Evolutionary conservation across 1,140 invertebrate genomes (phyloP).

Genomic region (Oedothorax gibbosus): DNA sequence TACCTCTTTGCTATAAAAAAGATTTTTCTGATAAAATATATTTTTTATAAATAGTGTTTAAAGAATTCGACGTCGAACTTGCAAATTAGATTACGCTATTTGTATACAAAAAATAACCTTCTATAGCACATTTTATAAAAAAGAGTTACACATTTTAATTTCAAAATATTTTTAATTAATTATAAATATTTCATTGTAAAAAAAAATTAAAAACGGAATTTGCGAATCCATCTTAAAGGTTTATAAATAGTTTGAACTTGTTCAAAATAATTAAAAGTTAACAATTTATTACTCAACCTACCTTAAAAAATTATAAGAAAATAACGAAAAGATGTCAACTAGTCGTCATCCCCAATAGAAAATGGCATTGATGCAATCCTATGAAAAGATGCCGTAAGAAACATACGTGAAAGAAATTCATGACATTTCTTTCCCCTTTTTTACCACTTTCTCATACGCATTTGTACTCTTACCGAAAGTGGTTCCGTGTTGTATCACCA

Average conservation of each 20-base stretch:
- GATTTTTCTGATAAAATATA: no score
- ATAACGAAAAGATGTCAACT: not conserved
- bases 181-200: not conserved
- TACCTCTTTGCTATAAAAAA: no score
- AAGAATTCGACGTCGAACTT: no score
- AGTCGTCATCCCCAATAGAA: not conserved
- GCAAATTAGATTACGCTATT: no score
- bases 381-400: constrained; percentile 11
- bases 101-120: no score
- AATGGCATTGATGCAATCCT: not conserved
- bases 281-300: no score
- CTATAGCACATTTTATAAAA: no score
- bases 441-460: not conserved
- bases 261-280: no score
- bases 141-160: no score
- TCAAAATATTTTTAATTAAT: no score
- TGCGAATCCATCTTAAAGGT: not conserved
- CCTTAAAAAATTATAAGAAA: no score
- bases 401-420: constrained; percentile 41
- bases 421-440: not conserved
- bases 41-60: no score
- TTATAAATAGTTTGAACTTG: not conserved
- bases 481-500: constrained; percentile 45
- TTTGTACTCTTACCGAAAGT: constrained; percentile 32
- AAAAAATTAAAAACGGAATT: not conserved